These are phyloP conservation scores for Ophioninae sp. DNA, from an alignment of 2,888 invertebrate genomes.

Conservation along the genomic window DNA sequence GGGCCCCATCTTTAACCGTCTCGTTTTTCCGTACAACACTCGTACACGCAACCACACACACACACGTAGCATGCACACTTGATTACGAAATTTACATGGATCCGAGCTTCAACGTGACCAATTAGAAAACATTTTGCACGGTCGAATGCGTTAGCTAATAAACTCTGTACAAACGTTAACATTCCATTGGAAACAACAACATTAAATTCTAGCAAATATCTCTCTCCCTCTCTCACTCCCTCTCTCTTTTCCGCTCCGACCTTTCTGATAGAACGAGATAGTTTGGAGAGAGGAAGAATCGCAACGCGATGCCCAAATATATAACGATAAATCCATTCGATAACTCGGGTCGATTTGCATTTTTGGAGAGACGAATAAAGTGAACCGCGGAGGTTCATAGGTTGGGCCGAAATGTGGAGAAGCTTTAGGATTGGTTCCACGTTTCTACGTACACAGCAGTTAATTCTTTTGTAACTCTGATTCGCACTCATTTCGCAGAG, in stretches of 20 bases:
- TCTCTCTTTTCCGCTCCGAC: background rate
- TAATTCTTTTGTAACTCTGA: background rate
- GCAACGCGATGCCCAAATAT: constrained; percentile 38
- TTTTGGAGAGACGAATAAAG: constrained; percentile 6
- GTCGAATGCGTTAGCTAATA: constrained; percentile 70
- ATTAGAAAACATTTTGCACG: constrained; percentile 67
- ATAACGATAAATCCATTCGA: constrained; percentile 34
- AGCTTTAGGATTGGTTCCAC: background rate
- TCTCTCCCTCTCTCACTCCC: constrained; percentile 21
- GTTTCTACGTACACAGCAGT: background rate
- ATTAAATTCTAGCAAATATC: constrained; percentile 67
- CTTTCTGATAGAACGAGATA: background rate
- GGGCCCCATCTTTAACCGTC: constrained; percentile 29
- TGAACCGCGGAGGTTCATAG: background rate
- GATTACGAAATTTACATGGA: constrained; percentile 55
- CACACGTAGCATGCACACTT: constrained; percentile 33
- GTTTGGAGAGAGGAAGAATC: constrained; percentile 24
- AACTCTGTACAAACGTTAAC: constrained; percentile 79
- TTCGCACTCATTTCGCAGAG: background rate
- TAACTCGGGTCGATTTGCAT: constrained; percentile 6
- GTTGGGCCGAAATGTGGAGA: background rate
- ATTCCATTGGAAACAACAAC: constrained; percentile 75
- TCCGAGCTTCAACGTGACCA: constrained; percentile 62
- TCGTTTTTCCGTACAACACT: constrained; percentile 31
- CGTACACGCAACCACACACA: constrained; percentile 38